A percentile compares a stretch with the other conserved stretches of the same genome.
Evolutionary conservation across 2,888 invertebrate species (phyloP).

Genomic region (Acrocera orbiculus): DNA sequence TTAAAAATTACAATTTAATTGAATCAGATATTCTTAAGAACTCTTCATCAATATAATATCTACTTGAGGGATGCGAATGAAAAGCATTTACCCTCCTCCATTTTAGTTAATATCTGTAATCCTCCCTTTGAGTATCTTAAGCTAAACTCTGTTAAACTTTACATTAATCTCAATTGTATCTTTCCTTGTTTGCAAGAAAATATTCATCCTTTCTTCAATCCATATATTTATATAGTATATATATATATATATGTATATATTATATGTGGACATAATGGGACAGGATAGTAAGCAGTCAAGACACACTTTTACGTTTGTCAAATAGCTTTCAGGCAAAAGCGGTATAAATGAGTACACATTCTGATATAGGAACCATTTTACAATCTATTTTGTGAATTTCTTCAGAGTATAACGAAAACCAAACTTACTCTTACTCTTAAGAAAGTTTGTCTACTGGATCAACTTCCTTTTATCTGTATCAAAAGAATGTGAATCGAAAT

Average conservation of each 20-base stretch:
- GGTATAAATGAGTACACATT: background rate
- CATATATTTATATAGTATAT: background rate
- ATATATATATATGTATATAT: too few species aligned
- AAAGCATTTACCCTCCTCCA: slow-evolving; percentile 2
- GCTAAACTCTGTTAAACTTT: slow-evolving; percentile 15
- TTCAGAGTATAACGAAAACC: too few species aligned
- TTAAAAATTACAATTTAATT: slow-evolving; percentile 2
- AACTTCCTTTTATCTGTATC: too few species aligned
- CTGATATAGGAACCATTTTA: background rate
- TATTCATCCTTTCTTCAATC: background rate
- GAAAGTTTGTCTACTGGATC: slow-evolving; percentile 10
- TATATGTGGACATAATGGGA: too few species aligned
- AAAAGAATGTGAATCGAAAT: too few species aligned
- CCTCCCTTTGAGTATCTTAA: slow-evolving; percentile 12
- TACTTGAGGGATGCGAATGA: slow-evolving; percentile 5
- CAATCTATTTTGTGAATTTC: slow-evolving; percentile 2
- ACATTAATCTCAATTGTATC: slow-evolving; percentile 17
- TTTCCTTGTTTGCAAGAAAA: slow-evolving; percentile 12
- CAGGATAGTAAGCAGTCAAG: too few species aligned
- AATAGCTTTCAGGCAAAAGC: background rate
- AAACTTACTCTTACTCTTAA: too few species aligned
- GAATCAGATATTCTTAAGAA: slow-evolving; percentile 6
- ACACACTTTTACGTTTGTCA: too few species aligned
- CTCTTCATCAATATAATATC: slow-evolving; percentile 8
- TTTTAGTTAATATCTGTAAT: too few species aligned